Evolutionary conservation across 2,888 invertebrate species (phyloP).

Genomic region (Colostygia pectinataria): DNA sequence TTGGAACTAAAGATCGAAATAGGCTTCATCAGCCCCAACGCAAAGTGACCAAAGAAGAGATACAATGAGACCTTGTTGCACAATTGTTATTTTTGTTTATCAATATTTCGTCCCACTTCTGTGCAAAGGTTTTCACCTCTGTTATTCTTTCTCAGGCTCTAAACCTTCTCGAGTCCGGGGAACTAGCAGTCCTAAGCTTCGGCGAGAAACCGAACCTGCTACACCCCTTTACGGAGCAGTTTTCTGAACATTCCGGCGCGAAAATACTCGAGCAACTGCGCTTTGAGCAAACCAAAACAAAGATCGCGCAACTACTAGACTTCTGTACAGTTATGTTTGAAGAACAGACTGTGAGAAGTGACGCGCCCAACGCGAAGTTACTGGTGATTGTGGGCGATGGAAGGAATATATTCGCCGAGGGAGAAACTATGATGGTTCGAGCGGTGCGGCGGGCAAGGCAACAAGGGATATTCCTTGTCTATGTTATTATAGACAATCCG

Average conservation of each 20-base stretch:
- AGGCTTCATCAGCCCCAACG: too few species aligned
- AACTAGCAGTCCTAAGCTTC: slow-evolving; percentile 95
- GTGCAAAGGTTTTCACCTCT: too few species aligned
- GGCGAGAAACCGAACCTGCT: slow-evolving; percentile 93
- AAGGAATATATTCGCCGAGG: slow-evolving; percentile 94
- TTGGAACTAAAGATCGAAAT: too few species aligned
- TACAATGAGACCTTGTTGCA: too few species aligned
- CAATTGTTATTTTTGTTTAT: too few species aligned
- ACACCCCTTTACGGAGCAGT: slow-evolving; percentile 93
- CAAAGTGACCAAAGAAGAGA: too few species aligned
- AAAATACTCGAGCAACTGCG: slow-evolving; percentile 90
- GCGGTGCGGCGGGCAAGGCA: slow-evolving; percentile 92
- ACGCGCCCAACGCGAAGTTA: slow-evolving; percentile 89
- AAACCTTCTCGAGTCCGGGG: slow-evolving; percentile 96
- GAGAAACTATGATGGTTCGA: slow-evolving; percentile 87
- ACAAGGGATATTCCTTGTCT: slow-evolving; percentile 95
- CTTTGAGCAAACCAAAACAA: slow-evolving; percentile 95
- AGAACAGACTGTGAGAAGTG: slow-evolving; percentile 72
- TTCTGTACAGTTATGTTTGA: slow-evolving; percentile 86
- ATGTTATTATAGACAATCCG: slow-evolving; percentile 97
- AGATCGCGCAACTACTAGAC: slow-evolving; percentile 91
- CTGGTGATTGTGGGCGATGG: slow-evolving; percentile 98
- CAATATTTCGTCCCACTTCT: too few species aligned
- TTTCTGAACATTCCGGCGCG: slow-evolving; percentile 93
- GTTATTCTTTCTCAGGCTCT: slow-evolving; percentile 84